A percentile compares a stretch with the other conserved stretches of the same genome.
Evolutionary conservation across 2,888 invertebrate species (phyloP).

Genomic region (Andrena bucephala): DNA sequence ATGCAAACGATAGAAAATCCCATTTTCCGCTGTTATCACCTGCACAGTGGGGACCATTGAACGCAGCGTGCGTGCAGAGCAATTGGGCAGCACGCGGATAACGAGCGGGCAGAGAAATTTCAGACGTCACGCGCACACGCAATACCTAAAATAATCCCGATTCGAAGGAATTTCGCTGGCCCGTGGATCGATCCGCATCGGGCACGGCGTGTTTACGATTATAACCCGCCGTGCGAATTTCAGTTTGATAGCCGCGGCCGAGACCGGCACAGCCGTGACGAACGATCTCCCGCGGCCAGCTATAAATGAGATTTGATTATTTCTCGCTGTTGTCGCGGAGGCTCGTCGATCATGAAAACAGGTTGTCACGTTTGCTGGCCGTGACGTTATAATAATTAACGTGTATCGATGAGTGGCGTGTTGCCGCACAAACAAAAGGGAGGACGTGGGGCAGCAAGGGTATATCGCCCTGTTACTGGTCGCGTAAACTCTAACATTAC

Average conservation of each 20-base stretch:
- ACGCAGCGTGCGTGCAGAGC: not conserved
- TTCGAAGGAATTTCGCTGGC: constrained; percentile 55
- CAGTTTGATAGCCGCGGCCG: constrained; percentile 61
- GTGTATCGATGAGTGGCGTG: constrained; percentile 17
- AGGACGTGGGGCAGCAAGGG: too few species aligned
- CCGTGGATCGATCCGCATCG: constrained; percentile 32
- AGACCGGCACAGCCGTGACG: constrained; percentile 32
- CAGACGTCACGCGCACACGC: not conserved
- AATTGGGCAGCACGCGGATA: constrained; percentile 15
- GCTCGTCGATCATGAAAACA: constrained; percentile 32
- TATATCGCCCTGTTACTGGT: too few species aligned
- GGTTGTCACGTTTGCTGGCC: constrained; percentile 15
- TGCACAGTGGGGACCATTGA: not conserved
- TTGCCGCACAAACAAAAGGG: not conserved
- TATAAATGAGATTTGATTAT: constrained; percentile 63
- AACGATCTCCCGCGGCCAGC: constrained; percentile 42
- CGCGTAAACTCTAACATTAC: too few species aligned
- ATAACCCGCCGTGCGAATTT: constrained; percentile 69
- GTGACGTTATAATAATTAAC: constrained; percentile 34
- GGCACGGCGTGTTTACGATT: constrained; percentile 70
- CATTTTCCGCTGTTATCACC: constrained; percentile 22
- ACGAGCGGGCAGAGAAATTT: constrained; percentile 37
- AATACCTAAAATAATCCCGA: constrained; percentile 15
- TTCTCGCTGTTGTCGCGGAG: constrained; percentile 31
- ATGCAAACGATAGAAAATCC: not conserved